Evolutionary conservation across 2,797 vertebrate genomes (phyloP).

Genomic region (Rhodeus uyekii): DNA sequence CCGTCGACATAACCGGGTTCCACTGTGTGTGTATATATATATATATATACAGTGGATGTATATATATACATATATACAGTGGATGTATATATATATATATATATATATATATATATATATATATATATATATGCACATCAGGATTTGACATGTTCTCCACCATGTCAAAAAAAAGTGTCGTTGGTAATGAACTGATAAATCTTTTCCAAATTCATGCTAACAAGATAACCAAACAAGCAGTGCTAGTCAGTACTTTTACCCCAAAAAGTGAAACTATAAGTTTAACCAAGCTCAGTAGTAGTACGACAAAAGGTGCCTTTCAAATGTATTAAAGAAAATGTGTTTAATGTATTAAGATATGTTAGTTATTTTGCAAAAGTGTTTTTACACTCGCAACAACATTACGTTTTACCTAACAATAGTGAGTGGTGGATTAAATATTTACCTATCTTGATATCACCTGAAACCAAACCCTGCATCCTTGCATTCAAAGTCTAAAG

Average conservation of each 20-base stretch:
- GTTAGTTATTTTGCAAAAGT: neutral
- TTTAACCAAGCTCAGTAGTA: neutral
- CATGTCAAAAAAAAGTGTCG: constrained; percentile 41
- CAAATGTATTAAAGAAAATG: neutral
- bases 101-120: too few species aligned
- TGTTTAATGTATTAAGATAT: neutral
- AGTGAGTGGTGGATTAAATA: neutral
- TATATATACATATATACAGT: too few species aligned
- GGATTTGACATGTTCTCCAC: neutral
- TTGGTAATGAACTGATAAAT: constrained; percentile 32
- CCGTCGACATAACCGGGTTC: too few species aligned
- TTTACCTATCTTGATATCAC: too few species aligned
- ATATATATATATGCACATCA: neutral
- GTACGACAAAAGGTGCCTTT: neutral
- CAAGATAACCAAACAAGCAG: neutral
- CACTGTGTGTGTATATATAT: too few species aligned
- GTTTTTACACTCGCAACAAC: neutral
- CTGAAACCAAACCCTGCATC: too few species aligned
- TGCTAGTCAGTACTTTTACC: neutral
- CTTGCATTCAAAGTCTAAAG: too few species aligned
- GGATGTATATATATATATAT: too few species aligned
- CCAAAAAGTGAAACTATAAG: neutral
- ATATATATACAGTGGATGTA: too few species aligned
- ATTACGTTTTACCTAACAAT: neutral
- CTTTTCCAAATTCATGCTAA: constrained; percentile 34